Base-by-base conservation (phyloP, 2,113 vertebrate genomes). In the Natator depressus region DNA sequence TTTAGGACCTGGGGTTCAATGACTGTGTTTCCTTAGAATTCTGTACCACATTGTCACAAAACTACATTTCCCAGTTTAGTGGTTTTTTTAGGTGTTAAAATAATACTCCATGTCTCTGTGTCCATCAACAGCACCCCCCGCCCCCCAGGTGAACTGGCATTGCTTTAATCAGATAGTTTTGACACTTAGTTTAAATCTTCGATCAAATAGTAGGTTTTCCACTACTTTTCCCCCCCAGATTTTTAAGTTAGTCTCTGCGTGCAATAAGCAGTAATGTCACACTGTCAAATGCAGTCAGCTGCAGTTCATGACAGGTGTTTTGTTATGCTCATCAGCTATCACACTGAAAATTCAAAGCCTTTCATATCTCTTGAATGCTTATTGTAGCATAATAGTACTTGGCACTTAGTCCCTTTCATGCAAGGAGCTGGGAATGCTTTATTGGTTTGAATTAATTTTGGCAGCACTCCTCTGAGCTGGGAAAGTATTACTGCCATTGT, bases 221-320 rank as follows among this genome's bases (percentile, higher is more conserved):
- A 20, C 7, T 16, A 0, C 72, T 1, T 0, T n/a, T 62, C 13
- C 5, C 31, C 1, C 29, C 27, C 89, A 0, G 59, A 27, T 1
- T 72, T 69, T 78, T 42, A 6, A 31, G 49, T 72, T 50, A 1
- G 6, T 3, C 2, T 29, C 42, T 57, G 12, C 4, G 2, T 2
- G 35, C n/a, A 2, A 2, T 0, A 2, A 35, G 49, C 13, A 17
- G 1, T 38, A 2, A 5, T 1, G 31, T 78, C 24, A 1, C 47
- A 0, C 1, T 49, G 35, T 79, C 55, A 1, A 35, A n/a, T 78
- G 25, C 19, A 19, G 50, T 31, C 17, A 35, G 76, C 76, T 51
- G 78, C 19, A 13, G 31, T 51, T n/a, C 79, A 22, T 22, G 31
- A 0, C 2, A 4, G 25, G 10, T 27, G 8, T 10, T 1, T 0